Conservation (phyloP, 2,797 vertebrate genomes). For the Pangasius djambal region DNA sequence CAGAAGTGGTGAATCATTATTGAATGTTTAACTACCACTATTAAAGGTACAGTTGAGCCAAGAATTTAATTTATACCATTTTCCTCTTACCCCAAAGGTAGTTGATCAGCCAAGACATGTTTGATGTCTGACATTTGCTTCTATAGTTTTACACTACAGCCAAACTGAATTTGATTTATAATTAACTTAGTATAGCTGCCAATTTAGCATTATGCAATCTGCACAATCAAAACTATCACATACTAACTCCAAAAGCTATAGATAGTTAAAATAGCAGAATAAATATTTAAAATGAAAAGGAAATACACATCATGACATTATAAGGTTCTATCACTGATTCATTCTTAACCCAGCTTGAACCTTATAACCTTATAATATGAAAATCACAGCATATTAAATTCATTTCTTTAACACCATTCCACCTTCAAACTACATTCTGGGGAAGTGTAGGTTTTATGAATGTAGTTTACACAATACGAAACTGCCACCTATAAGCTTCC, state of each 20-base stretch:
- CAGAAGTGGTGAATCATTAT: not conserved
- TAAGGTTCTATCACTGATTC: not conserved
- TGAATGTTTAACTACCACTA: not conserved
- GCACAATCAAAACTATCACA: too few species aligned
- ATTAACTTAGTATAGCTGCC: not conserved
- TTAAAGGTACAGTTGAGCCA: not conserved
- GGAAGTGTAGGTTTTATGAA: not conserved
- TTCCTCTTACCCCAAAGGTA: not conserved
- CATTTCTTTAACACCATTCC: not conserved
- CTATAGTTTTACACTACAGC: not conserved
- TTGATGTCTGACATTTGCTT: not conserved
- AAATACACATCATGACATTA: not conserved
- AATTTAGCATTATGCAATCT: not conserved
- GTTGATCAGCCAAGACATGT: not conserved
- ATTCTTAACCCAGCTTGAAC: not conserved
- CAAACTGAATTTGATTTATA: not conserved
- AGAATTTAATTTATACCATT: not conserved
- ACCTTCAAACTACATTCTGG: not conserved
- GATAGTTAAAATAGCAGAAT: not conserved
- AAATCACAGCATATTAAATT: not conserved
- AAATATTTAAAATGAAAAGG: not conserved
- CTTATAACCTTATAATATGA: not conserved
- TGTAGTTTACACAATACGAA: not conserved
- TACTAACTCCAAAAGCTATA: not conserved
- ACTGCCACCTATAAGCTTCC: not conserved